A percentile compares a stretch with the other conserved stretches of the same genome.
These are phyloP conservation scores for Acanthoscelides obtectus DNA, from an alignment of 2,888 invertebrate species.

Conservation along the genomic window DNA sequence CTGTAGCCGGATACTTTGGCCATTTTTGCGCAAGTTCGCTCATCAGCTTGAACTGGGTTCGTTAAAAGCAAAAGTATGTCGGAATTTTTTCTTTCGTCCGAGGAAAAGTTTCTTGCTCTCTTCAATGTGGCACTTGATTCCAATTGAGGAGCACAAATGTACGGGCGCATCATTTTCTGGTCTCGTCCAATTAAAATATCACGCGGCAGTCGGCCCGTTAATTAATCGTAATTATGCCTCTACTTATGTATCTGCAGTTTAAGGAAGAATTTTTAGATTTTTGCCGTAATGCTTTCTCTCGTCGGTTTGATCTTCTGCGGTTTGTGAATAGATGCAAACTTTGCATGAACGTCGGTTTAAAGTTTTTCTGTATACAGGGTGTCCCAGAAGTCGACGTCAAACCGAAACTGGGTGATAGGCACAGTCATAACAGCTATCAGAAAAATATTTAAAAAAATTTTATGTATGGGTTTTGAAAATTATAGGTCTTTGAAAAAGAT, in stretches of 20 bases:
- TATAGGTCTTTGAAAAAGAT: too few relatives aligned
- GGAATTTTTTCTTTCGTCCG: neutral
- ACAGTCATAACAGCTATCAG: too few relatives aligned
- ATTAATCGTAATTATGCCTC: neutral
- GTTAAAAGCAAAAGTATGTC: neutral
- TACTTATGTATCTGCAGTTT: neutral
- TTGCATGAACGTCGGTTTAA: too few relatives aligned
- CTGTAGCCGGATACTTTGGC: neutral
- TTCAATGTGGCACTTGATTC: neutral
- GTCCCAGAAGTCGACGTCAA: too few relatives aligned
- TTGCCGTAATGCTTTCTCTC: neutral
- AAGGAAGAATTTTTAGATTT: neutral
- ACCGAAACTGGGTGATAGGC: too few relatives aligned
- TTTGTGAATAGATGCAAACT: too few relatives aligned
- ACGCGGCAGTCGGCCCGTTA: neutral
- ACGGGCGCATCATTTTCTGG: neutral
- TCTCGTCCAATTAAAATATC: neutral
- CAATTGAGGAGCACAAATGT: neutral
- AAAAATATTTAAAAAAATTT: too few relatives aligned
- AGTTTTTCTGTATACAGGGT: too few relatives aligned
- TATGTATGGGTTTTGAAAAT: too few relatives aligned
- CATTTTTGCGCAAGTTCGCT: neutral
- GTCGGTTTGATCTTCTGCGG: too few relatives aligned
- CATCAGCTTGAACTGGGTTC: neutral
- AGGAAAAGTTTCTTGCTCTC: neutral